Evolutionary conservation across 2,888 invertebrate species (phyloP).

Genomic region (Temnothorax rugatulus): DNA sequence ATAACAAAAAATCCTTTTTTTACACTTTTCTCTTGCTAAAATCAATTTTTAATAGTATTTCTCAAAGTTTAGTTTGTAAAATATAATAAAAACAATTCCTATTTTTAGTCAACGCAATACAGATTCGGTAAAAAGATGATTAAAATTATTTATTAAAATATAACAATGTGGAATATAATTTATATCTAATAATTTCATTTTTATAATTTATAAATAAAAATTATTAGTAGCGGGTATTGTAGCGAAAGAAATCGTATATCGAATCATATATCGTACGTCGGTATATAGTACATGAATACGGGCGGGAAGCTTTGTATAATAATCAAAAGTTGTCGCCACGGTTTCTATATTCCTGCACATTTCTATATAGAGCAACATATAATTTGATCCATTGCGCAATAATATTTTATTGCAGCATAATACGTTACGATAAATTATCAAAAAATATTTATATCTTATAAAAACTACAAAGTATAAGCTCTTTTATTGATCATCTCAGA

Average conservation of each 20-base stretch:
- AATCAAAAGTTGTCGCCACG: conserved; percentile 1
- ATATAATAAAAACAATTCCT: not conserved
- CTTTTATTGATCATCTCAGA: not conserved
- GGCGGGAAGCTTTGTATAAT: not conserved
- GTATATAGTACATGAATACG: not conserved
- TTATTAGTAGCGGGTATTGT: conserved; percentile 13
- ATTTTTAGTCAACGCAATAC: not conserved
- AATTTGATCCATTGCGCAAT: not conserved
- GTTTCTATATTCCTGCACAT: not conserved
- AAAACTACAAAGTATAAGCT: not conserved
- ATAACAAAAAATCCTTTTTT: not conserved
- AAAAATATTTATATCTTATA: not conserved
- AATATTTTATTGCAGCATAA: not conserved
- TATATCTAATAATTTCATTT: not conserved
- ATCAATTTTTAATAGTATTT: not conserved
- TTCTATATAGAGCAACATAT: not conserved
- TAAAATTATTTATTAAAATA: not conserved
- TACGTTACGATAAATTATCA: not conserved
- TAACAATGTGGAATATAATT: not conserved
- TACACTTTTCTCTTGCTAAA: not conserved
- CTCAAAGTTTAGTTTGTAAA: not conserved
- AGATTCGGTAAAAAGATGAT: not conserved
- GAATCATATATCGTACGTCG: conserved; percentile 18
- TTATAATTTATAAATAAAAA: not conserved
- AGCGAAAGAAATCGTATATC: conserved; percentile 10